These are phyloP conservation scores for Uropsilus gracilis DNA, from an alignment of 2,113 vertebrate species.

Conservation along the genomic window DNA sequence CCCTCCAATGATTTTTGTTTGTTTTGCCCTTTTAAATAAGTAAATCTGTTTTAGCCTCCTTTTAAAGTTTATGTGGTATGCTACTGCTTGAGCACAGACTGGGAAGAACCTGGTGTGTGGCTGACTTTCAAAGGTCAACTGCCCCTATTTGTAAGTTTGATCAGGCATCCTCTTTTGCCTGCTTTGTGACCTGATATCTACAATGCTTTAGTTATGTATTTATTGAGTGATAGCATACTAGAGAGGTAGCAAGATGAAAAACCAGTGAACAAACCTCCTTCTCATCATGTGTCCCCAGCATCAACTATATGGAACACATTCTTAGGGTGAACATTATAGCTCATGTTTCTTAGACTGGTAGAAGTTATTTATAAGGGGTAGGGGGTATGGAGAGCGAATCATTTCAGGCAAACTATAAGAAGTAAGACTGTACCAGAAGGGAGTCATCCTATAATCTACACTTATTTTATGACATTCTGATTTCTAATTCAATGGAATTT, in stretches of 20 bases:
- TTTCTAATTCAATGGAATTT: conserved; percentile 75
- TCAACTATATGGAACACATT: conserved; percentile 43
- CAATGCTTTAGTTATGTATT: conserved; percentile 56
- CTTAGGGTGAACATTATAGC: conserved; percentile 66
- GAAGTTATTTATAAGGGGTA: conserved; percentile 68
- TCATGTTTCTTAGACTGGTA: conserved; percentile 74
- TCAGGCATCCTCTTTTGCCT: no score
- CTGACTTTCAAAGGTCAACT: no score
- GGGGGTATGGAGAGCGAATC: conserved; percentile 71
- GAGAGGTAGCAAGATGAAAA: conserved; percentile 43
- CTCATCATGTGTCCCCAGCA: conserved; percentile 48
- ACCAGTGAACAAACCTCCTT: not conserved
- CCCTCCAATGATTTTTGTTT: no score
- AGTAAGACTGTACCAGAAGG: conserved; percentile 63
- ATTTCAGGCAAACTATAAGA: conserved; percentile 69
- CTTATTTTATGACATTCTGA: conserved; percentile 69
- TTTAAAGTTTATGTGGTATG: no score
- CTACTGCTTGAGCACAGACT: no score
- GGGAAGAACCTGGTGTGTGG: no score
- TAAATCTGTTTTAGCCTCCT: no score
- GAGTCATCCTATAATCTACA: conserved; percentile 65
- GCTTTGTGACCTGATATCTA: no score
- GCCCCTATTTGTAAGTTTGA: no score
- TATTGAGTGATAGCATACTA: conserved; percentile 25
- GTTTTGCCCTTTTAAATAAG: no score